Conservation (phyloP, 2,797 vertebrate species). For the Etheostoma perlongum region DNA sequence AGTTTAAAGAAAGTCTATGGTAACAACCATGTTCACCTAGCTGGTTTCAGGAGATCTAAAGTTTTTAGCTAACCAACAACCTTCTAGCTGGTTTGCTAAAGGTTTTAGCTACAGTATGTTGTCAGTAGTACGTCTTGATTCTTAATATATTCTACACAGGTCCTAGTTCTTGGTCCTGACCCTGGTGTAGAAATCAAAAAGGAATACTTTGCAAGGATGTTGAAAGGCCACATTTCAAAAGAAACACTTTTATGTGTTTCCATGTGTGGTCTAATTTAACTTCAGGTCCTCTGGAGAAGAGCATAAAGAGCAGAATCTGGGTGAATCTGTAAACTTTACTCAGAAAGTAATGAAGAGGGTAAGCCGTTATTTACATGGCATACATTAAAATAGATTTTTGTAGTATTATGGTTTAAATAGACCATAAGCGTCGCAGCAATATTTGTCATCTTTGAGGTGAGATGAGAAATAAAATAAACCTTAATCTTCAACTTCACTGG, state of each 20-base stretch:
- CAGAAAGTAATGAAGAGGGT: not conserved
- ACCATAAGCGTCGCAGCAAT: not conserved
- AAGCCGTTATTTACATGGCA: not conserved
- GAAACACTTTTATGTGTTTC: conserved; percentile 33
- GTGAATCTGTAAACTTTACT: conserved; percentile 12
- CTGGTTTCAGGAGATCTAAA: too few relatives aligned
- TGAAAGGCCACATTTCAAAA: conserved; percentile 23
- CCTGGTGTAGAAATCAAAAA: conserved; percentile 8
- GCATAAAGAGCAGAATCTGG: conserved; percentile 24
- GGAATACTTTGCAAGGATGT: conserved; percentile 14
- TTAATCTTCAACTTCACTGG: conserved; percentile 10
- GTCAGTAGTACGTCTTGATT: not conserved
- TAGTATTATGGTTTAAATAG: not conserved
- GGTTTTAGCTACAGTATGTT: not conserved
- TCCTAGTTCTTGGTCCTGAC: conserved; percentile 15
- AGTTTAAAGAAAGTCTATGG: too few relatives aligned
- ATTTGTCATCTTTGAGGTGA: not conserved
- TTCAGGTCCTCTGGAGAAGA: conserved; percentile 3
- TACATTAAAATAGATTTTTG: not conserved
- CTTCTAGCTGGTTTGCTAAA: not conserved
- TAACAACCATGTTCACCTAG: too few relatives aligned
- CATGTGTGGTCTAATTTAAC: conserved; percentile 38
- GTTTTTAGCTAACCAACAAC: too few relatives aligned
- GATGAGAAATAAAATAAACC: not conserved
- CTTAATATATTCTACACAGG: conserved; percentile 23